Percentiles rank a stretch among this genome's conserved stretches.
These are phyloP conservation scores for Caenorhabditis briggsae DNA, from an alignment of 1,140 invertebrate species.

Conservation along the genomic window DNA sequence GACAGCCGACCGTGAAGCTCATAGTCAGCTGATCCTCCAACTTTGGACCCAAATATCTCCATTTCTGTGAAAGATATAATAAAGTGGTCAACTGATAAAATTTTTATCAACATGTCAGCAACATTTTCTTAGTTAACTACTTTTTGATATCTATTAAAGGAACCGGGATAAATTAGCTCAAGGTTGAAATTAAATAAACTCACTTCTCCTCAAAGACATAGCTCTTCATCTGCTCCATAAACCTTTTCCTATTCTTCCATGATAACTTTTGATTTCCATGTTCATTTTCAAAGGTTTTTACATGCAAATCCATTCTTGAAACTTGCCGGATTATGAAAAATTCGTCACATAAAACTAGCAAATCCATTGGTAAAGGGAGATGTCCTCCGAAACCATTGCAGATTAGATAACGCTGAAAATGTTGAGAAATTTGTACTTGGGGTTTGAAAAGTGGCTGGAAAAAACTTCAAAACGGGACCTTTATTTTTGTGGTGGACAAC, in stretches of 20 bases:
- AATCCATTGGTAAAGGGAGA: not conserved
- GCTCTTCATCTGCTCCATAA: not conserved
- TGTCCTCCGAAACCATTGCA: slow-evolving; percentile 13
- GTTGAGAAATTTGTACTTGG: not conserved
- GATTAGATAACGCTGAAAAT: slow-evolving; percentile 6
- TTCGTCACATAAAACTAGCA: not conserved
- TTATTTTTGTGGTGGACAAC: no score
- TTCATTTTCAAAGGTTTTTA: not conserved
- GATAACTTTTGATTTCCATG: not conserved
- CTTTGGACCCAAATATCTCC: no score
- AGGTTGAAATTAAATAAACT: not conserved
- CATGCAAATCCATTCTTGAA: not conserved
- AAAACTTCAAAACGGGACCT: no score
- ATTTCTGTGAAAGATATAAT: no score
- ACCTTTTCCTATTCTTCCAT: not conserved
- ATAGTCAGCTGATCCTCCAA: no score
- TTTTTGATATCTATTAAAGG: no score
- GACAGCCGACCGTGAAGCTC: no score
- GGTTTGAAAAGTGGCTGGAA: not conserved
- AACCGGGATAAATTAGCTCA: no score
- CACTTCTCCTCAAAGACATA: not conserved
- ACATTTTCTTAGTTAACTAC: no score
- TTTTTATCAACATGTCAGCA: no score
- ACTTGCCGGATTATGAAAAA: not conserved
- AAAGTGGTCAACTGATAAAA: no score